Conservation (phyloP, 1,140 invertebrate genomes). For the Halesus radiatus region DNA sequence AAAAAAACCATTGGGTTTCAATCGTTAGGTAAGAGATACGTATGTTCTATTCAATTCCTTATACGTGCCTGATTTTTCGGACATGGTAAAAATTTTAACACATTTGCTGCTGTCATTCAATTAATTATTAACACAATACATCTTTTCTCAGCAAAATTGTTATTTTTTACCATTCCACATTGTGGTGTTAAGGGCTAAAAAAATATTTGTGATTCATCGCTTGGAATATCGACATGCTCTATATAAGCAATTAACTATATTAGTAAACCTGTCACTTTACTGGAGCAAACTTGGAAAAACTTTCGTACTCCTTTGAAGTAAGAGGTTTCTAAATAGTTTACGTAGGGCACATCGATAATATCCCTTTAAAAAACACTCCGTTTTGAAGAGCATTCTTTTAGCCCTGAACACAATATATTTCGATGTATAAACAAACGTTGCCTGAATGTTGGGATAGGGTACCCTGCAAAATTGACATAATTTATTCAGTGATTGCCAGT, state of each 20-base stretch:
- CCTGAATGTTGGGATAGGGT: conserved; percentile 99
- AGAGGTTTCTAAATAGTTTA: too few relatives aligned
- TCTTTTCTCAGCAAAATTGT: not conserved
- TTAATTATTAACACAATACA: not conserved
- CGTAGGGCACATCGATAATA: too few relatives aligned
- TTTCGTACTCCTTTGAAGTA: too few relatives aligned
- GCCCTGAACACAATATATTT: conserved; percentile 13
- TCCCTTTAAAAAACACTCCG: not conserved
- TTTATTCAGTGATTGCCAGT: conserved; percentile 8
- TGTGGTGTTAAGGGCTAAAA: conserved; percentile 1
- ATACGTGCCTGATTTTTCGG: too few relatives aligned
- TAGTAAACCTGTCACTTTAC: too few relatives aligned
- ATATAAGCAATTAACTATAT: not conserved
- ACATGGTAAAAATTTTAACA: too few relatives aligned
- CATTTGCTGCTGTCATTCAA: too few relatives aligned
- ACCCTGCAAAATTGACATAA: conserved; percentile 77
- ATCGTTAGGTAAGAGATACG: too few relatives aligned
- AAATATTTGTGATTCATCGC: not conserved
- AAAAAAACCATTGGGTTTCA: too few relatives aligned
- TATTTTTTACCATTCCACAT: conserved; percentile 1
- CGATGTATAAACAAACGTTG: conserved; percentile 70
- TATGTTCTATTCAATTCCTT: too few relatives aligned
- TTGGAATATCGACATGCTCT: not conserved
- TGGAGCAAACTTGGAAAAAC: too few relatives aligned
- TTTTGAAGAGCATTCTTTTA: conserved; percentile 38